Evolutionary conservation across 2,888 invertebrate genomes (phyloP), one percentile per base, ranked within the genome.

Genomic region (Spatulosminthurus flaviceps): DNA sequence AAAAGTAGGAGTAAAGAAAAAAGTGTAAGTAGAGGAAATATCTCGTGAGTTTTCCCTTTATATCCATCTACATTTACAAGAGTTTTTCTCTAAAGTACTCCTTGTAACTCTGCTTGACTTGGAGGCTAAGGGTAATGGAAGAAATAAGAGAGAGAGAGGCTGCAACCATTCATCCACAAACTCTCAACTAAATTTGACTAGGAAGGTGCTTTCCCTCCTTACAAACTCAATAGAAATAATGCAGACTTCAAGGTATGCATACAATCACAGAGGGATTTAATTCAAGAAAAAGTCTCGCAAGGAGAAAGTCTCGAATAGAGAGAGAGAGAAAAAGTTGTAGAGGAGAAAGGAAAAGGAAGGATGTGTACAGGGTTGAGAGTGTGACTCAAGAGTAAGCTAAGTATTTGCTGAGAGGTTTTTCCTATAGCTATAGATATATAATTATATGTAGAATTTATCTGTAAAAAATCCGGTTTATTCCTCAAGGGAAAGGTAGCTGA

Each of bases 331-430:
- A 66, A 26, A 5, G 24, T n/a, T n/a, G n/a, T n/a, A n/a, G 28
- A 67, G 67, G 24, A 29, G 51, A 28, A 73, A 73, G 42, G 73
- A 73, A 19, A n/a, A n/a, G 69, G 69, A 69, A 69, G 29, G 34
- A 69, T 69, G 29, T 69, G 34, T 69, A 29, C 29, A n/a, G 29
- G 19, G 1, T 69, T 29, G 69, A 69, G n/a, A n/a, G 69, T 69
- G 69, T 29, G 69, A 29, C 29, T 69, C 69, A 34, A 69, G 69
- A 69, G 69, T n/a, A 69, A 69, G 69, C 29, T 22, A 42, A 71
- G 71, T 71, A 71, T 71, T 71, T 71, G 24, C 71, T 16, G 24
- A 71, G 71, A 29, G 42, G 51, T 29, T 74, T 64, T 34, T 26
- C 61, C 29, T 24, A 16, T 28, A n/a, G n/a, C 34, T 16, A 43